Evolutionary conservation across 2,113 vertebrate species (phyloP).

Genomic region (Brachypteracias leptosomus): DNA sequence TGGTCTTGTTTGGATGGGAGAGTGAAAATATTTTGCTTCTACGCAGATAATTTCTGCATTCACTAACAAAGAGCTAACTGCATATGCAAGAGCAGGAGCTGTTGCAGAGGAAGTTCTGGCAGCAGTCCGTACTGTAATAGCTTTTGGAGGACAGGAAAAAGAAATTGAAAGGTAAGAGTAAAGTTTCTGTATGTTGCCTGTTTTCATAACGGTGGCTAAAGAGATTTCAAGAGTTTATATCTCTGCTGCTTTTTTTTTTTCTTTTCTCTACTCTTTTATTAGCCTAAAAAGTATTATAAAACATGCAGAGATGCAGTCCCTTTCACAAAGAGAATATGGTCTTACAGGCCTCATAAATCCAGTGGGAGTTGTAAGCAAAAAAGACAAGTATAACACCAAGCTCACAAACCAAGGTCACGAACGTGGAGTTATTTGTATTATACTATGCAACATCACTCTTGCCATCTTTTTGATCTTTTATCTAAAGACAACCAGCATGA

Average conservation of each 20-base stretch:
- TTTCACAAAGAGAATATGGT: neutral
- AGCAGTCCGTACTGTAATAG: slow-evolving; percentile 83
- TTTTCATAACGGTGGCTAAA: neutral
- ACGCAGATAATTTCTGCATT: slow-evolving; percentile 82
- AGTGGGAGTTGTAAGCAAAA: neutral
- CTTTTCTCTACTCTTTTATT: neutral
- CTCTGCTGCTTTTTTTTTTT: neutral
- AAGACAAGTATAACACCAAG: neutral
- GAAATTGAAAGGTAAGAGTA: slow-evolving; percentile 81
- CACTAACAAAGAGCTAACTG: slow-evolving; percentile 82
- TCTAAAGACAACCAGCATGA: neutral
- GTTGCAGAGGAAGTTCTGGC: slow-evolving; percentile 89
- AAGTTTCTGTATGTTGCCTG: neutral
- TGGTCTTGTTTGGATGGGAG: neutral
- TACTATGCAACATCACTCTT: neutral
- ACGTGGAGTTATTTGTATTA: neutral
- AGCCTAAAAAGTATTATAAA: neutral
- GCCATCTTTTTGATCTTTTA: neutral
- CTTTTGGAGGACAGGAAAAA: slow-evolving; percentile 86
- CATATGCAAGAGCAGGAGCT: slow-evolving; percentile 88
- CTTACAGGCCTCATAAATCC: neutral
- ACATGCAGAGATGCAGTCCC: neutral
- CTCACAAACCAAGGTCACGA: neutral
- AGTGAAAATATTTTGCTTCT: neutral
- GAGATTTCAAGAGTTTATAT: neutral